These are phyloP conservation scores for Atethmia centrago DNA, from an alignment of 2,888 invertebrate genomes.

Conservation along the genomic window DNA sequence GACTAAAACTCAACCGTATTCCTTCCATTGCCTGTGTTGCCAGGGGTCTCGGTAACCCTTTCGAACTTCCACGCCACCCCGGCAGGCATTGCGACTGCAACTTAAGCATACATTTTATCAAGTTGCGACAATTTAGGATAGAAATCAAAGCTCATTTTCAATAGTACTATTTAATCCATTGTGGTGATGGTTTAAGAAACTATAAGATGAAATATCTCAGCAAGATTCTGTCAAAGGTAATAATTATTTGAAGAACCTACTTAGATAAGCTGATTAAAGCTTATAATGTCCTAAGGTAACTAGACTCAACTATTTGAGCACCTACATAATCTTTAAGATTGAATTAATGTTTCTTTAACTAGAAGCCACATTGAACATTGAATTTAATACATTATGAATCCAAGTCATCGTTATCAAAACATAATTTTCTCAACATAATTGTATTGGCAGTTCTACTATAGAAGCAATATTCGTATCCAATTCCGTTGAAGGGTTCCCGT, in stretches of 20 bases:
- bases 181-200: slow-evolving; percentile 2
- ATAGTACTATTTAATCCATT: slow-evolving; percentile 15
- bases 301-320: neutral
- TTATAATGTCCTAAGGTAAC: neutral
- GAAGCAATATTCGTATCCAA: slow-evolving; percentile 49
- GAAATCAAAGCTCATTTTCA: slow-evolving; percentile 33
- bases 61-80: too few species aligned
- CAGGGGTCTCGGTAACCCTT: too few species aligned
- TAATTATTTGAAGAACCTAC: slow-evolving; percentile 5
- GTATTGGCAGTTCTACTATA: slow-evolving; percentile 46
- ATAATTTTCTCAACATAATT: slow-evolving; percentile 33
- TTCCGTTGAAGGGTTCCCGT: slow-evolving; percentile 46
- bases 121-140: slow-evolving; percentile 30
- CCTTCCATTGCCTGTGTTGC: too few species aligned
- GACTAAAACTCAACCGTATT: too few species aligned
- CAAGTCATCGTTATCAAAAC: neutral
- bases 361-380: slow-evolving; percentile 2
- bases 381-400: neutral
- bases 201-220: neutral
- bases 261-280: neutral
- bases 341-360: neutral
- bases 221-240: slow-evolving; percentile 1
- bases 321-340: neutral
- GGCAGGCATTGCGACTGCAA: slow-evolving; percentile 21
- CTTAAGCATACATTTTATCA: slow-evolving; percentile 40